phyloP scores from a whole-genome alignment of 1,140 invertebrate species.

The Phortica variegata region DNA sequence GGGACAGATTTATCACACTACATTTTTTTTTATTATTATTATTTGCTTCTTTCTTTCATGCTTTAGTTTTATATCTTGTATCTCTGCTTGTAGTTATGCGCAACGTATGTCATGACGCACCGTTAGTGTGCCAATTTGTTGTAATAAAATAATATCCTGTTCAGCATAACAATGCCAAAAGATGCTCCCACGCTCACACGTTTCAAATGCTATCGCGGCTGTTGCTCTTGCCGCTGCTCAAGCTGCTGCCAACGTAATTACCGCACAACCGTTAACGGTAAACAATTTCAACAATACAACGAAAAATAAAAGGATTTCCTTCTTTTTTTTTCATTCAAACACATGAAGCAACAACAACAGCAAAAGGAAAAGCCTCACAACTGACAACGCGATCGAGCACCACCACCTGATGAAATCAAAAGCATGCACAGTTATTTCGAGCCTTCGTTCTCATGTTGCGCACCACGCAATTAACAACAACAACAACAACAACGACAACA shows the following conservation, averaged over 20 bases:
- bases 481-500: no score
- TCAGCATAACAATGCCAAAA: no score
- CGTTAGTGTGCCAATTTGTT: conserved; percentile 21
- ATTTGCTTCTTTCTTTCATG: no score
- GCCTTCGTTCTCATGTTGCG: no score
- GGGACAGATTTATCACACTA: background rate
- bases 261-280: conserved; percentile 32
- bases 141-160: conserved; percentile 30
- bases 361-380: conserved; percentile 15
- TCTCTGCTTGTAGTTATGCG: conserved; percentile 14
- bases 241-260: background rate
- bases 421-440: conserved; percentile 48
- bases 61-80: no score
- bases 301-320: conserved; percentile 47
- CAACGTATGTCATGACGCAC: conserved; percentile 41
- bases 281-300: conserved; percentile 7
- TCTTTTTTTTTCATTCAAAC: no score
- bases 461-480: conserved; percentile 17
- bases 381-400: background rate
- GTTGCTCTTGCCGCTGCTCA: conserved; percentile 3
- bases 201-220: background rate
- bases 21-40: no score
- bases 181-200: conserved; percentile 35
- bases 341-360: conserved; percentile 23
- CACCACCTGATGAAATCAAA: conserved; percentile 52